A percentile compares a stretch with the other conserved stretches of the same genome.
Conservation (phyloP, 2,113 vertebrate species). For the Petaurus breviceps region DNA sequence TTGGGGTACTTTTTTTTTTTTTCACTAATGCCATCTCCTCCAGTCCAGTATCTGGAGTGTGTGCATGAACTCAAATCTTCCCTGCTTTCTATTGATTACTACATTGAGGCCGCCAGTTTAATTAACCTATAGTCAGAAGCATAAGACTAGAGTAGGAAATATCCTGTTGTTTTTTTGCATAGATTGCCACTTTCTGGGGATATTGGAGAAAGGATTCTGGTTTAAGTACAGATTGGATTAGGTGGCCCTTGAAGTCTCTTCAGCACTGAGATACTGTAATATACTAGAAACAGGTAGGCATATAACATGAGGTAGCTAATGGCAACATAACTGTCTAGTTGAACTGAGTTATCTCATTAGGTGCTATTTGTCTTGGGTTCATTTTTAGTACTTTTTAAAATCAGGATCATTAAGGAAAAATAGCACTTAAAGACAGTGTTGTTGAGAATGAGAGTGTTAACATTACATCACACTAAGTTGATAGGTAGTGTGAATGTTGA, state of each 20-base stretch:
- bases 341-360: constrained; percentile 30
- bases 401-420: constrained; percentile 9
- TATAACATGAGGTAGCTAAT: neutral
- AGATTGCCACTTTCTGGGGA: neutral
- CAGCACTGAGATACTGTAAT: neutral
- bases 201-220: neutral
- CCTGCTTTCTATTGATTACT: neutral
- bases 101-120: neutral
- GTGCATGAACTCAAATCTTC: neutral
- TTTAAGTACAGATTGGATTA: neutral
- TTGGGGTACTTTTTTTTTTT: neutral
- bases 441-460: neutral
- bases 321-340: neutral
- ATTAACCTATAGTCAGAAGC: neutral
- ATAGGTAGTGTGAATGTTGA: neutral
- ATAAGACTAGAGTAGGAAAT: neutral
- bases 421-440: neutral
- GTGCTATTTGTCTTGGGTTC: constrained; percentile 7
- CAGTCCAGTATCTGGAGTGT: neutral
- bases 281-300: neutral
- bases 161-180: neutral
- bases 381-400: constrained; percentile 20
- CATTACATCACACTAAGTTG: constrained; percentile 12
- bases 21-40: neutral
- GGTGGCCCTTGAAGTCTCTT: neutral